Evolutionary conservation across 2,113 vertebrate genomes (phyloP), one percentile per base, ranked within the genome.

Genomic region (Alaudala cheleensis): DNA sequence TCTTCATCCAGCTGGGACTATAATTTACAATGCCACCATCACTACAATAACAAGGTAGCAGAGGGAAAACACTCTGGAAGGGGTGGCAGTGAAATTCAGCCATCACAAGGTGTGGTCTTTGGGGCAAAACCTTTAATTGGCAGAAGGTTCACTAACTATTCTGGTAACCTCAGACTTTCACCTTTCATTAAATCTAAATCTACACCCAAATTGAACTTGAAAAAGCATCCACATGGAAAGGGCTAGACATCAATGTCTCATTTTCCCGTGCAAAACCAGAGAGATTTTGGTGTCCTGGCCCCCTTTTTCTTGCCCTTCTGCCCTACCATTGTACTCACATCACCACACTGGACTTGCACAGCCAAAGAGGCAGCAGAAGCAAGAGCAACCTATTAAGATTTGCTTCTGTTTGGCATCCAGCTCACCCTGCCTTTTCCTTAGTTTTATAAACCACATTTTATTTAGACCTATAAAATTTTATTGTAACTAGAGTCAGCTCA

Each of bases 1-100:
- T 95, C 96, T 90, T 91, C 88, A 95, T 94, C 95, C 94, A 96
- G 34, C 86, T 82, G 94, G 94, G 95, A 95, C 96, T 97, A 97
- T 97, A 96, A 97, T 94, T 97, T 97, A 97, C 96, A 95, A 39
- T 86, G 92, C 95, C 95, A 97, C 96, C 95, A 81, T 90, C 90
- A 79, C 86, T 95, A 95, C 60, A 93, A 96, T 92, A 97, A 97
- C 96, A 97, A 95, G 84, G 91, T 86, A 96, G 84, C 79, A 94
- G 67, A 96, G 88, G 82, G 50, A 97, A 97, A 97, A 94, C 81
- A 92, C 53, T 81, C 78, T 96, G 90, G 84, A 78, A 92, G 76
- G 94, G 84, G 65, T 91, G 76, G 88, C 73, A 95, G 65, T 97
- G 94, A 96, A 97, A 97, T 92, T 90, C 90, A 97, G 91, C 79